Evolutionary conservation across 1,140 invertebrate species (phyloP), one percentile per base, ranked within the genome.

Genomic region (Alviniconcha marisindica): DNA sequence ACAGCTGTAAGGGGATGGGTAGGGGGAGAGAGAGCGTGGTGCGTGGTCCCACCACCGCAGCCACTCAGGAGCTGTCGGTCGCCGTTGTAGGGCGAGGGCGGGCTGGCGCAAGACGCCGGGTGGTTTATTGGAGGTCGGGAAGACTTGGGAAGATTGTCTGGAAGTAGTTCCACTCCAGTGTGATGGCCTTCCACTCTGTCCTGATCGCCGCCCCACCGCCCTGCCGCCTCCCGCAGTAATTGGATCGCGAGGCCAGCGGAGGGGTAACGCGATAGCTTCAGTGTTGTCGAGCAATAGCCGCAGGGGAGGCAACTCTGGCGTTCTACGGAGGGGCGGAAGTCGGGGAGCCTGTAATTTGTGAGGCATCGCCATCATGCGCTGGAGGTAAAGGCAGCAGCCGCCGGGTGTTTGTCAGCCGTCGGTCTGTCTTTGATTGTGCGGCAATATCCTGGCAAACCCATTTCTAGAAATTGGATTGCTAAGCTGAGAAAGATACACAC

Each of bases 361-460:
- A 51, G 73, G 73, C n/a, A 24, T 76, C 28, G 24, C 73, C 44
- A 54, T 54, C 42, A 51, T 51, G n/a, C 31, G 40, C 51, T 48
- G 73, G 28, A 51, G 44, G 73, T 40, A 24, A 33, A 71, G 69
- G 38, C 69, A 71, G 36, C 69, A 51, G 73, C 73, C 42, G 73
- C 42, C 38, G 69, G 73, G 73, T 42, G 73, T 76, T 76, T 76
- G 73, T 76, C 73, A 76, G 73, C 73, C 73, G 40, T 51, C 42
- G 24, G 73, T 48, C 40, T 71, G 73, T 48, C 40, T 71, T 71
- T 76, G 73, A 76, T 76, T 76, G 73, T 76, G 40, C 51, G 40
- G 73, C 73, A 76, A 76, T 54, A 76, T 76, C 73, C 73, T 76
- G 73, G 44, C 73, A 48, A 76, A 76, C 28, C 40, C 73, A 76